A percentile compares a stretch with the other conserved stretches of the same genome.
These are phyloP conservation scores for Lithobates sylvaticus DNA, from an alignment of 2,797 vertebrate genomes.

Conservation along the genomic window DNA sequence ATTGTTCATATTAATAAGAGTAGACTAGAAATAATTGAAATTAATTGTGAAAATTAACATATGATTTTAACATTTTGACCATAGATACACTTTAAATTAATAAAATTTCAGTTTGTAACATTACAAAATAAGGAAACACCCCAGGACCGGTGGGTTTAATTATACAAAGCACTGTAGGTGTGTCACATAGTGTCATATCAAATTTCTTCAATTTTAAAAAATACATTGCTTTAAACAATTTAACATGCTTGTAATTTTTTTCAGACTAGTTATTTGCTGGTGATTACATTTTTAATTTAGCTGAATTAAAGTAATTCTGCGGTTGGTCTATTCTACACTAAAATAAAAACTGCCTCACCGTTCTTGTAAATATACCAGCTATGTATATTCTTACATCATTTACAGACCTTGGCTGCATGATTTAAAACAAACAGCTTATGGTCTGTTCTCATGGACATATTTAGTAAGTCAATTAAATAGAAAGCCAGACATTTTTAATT, in stretches of 20 bases:
- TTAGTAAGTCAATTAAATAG: conserved; percentile 36
- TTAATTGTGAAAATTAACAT: too few species aligned
- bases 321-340: conserved; percentile 24
- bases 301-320: background rate
- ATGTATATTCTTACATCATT: conserved; percentile 45
- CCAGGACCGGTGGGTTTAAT: too few species aligned
- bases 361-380: conserved; percentile 44
- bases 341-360: conserved; percentile 31
- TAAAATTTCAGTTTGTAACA: too few species aligned
- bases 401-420: conserved; percentile 26
- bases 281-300: background rate
- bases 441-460: conserved; percentile 38
- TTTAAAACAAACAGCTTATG: conserved; percentile 43
- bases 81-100: too few species aligned
- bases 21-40: too few species aligned
- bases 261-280: background rate
- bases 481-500: conserved; percentile 25
- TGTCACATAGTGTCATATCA: too few species aligned
- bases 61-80: too few species aligned
- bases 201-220: background rate
- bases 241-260: background rate
- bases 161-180: too few species aligned
- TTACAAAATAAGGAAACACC: too few species aligned
- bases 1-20: too few species aligned
- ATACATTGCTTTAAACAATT: background rate